Percentiles rank a stretch among this genome's conserved stretches.
Conservation (phyloP, 2,888 invertebrate genomes). For the Druceiella hillmani region DNA sequence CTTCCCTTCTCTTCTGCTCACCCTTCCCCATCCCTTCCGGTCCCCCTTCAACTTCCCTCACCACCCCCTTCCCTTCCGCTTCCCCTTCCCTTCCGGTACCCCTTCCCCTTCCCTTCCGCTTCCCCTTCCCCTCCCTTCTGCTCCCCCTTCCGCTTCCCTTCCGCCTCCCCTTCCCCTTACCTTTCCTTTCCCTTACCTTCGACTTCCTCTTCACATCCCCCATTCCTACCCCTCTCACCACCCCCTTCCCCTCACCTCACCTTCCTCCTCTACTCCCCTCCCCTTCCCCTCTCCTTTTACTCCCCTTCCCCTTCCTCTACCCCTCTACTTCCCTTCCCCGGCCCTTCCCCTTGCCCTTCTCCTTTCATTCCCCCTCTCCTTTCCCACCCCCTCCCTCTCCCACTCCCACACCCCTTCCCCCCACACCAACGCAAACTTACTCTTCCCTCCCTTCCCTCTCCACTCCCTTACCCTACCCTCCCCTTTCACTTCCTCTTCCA, state of each 20-base stretch:
- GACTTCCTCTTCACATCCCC: not conserved
- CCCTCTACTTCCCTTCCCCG: not conserved
- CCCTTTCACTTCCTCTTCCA: no score
- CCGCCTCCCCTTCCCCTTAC: not conserved
- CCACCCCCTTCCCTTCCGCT: no score
- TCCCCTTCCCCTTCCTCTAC: not conserved
- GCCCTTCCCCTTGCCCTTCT: not conserved
- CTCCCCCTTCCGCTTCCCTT: not conserved
- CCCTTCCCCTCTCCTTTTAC: not conserved
- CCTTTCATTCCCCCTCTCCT: not conserved
- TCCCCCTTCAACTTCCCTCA: no score
- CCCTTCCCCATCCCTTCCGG: no score
- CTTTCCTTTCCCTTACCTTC: not conserved
- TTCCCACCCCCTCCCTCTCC: constrained; percentile 7
- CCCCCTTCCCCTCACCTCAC: not conserved
- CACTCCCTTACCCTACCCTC: no score
- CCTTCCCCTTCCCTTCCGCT: constrained; percentile 35
- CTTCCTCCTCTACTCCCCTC: not conserved
- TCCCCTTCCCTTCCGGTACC: no score
- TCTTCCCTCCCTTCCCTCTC: no score
- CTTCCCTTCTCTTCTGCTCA: no score
- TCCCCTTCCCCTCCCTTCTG: not conserved
- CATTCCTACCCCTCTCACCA: not conserved
- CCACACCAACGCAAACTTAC: no score
- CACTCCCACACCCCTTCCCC: constrained; percentile 5